A percentile compares a stretch with the other conserved stretches of the same genome.
These are phyloP conservation scores for Margarornis squamiger DNA, from an alignment of 2,797 vertebrate species.

Conservation along the genomic window DNA sequence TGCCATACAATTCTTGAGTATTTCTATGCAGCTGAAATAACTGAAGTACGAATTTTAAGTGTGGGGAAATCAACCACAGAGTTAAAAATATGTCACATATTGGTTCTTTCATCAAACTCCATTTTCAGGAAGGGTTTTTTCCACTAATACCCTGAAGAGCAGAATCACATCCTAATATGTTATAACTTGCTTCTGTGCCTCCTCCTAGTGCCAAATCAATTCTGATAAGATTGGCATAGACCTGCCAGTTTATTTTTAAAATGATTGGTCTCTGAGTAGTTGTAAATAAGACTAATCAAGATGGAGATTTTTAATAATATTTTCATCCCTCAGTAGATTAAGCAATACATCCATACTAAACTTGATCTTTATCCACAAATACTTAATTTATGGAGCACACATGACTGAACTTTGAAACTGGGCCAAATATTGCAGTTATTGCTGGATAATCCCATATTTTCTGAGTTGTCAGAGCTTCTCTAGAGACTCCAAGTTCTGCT, in stretches of 20 bases:
- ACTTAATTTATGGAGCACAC: conserved; percentile 1
- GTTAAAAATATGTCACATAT: not conserved
- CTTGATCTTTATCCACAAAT: not conserved
- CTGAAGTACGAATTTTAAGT: not conserved
- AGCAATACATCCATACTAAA: not conserved
- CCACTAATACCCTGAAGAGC: not conserved
- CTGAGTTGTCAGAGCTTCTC: not conserved
- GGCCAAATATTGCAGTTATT: not conserved
- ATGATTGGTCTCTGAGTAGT: not conserved
- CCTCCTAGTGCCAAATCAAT: not conserved
- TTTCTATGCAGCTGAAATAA: not conserved
- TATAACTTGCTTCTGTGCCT: not conserved
- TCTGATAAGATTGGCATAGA: not conserved
- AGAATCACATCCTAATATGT: not conserved
- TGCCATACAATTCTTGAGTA: not conserved
- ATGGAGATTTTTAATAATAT: not conserved
- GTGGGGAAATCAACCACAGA: not conserved
- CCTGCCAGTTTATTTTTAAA: conserved; percentile 20
- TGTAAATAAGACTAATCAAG: conserved; percentile 49
- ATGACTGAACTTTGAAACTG: not conserved
- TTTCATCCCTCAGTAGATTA: not conserved
- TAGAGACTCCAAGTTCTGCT: not conserved
- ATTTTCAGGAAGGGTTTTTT: not conserved
- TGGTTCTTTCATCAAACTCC: not conserved
- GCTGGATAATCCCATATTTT: not conserved